Conservation (phyloP, 1,140 invertebrate genomes). For the Leptopilina boulardi region DNA sequence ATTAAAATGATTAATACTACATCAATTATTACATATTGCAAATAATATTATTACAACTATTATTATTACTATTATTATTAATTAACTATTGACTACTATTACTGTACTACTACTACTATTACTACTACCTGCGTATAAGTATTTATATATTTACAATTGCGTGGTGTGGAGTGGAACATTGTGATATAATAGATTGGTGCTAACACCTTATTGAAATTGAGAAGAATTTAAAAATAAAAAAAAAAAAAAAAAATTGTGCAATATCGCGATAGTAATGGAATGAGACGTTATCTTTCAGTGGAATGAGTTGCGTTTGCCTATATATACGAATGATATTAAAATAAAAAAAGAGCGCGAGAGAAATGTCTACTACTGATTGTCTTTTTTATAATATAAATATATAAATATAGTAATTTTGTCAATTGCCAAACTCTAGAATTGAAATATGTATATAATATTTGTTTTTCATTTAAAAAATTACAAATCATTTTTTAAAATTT, state of each 20-base stretch:
- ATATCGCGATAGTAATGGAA: slow-evolving; percentile 72
- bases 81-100: slow-evolving; percentile 53
- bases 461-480: too few relatives aligned
- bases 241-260: slow-evolving; percentile 73
- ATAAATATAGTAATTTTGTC: too few relatives aligned
- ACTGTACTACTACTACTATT: slow-evolving; percentile 61
- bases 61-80: slow-evolving; percentile 64
- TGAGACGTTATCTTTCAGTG: slow-evolving; percentile 66
- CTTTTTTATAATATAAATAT: neutral
- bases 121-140: slow-evolving; percentile 72
- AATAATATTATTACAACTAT: slow-evolving; percentile 58
- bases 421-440: slow-evolving; percentile 7
- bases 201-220: slow-evolving; percentile 77
- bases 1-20: slow-evolving; percentile 63
- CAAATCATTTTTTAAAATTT: too few relatives aligned
- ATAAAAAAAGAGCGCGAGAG: slow-evolving; percentile 12
- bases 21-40: slow-evolving; percentile 56
- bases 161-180: slow-evolving; percentile 77
- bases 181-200: slow-evolving; percentile 78
- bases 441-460: too few relatives aligned
- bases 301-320: slow-evolving; percentile 60
- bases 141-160: slow-evolving; percentile 76
- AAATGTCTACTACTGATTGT: slow-evolving; percentile 32
- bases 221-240: slow-evolving; percentile 72
- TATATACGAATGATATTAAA: slow-evolving; percentile 29